Conservation (phyloP, 64 coral and sea anemone species). For the Platygyra sinensis region DNA sequence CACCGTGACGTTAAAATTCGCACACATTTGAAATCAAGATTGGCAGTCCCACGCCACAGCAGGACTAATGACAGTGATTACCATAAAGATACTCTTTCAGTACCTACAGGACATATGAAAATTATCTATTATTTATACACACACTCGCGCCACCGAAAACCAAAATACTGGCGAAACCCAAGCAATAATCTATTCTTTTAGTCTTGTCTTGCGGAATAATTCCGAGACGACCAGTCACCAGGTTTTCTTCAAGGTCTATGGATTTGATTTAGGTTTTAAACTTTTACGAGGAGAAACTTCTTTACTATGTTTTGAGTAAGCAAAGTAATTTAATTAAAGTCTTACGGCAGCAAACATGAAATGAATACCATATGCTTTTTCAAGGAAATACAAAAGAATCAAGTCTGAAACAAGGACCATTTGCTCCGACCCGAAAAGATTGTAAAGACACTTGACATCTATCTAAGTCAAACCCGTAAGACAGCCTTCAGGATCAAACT, state of each 20-base stretch:
- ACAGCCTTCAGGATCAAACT: background rate
- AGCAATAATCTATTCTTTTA: background rate
- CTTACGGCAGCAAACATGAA: background rate
- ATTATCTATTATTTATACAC: slow-evolving; percentile 26
- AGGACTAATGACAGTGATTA: background rate
- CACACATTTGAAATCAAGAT: background rate
- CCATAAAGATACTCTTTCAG: background rate
- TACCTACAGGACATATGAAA: background rate
- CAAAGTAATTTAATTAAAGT: background rate
- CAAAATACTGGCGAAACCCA: background rate
- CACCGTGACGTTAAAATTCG: background rate
- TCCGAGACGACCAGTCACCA: background rate
- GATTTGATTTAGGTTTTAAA: background rate
- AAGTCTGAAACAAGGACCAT: background rate
- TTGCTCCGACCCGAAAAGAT: background rate
- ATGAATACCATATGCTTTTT: background rate
- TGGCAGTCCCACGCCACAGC: slow-evolving; percentile 4
- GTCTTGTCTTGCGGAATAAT: background rate
- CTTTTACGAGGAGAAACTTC: background rate
- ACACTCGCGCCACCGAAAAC: background rate
- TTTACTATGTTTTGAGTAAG: background rate
- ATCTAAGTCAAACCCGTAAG: no score
- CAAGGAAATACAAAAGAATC: background rate
- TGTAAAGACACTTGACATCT: no score
- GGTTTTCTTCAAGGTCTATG: background rate